phyloP scores from a whole-genome alignment of 2,888 invertebrate species.

The Drosophila seclusa region DNA sequence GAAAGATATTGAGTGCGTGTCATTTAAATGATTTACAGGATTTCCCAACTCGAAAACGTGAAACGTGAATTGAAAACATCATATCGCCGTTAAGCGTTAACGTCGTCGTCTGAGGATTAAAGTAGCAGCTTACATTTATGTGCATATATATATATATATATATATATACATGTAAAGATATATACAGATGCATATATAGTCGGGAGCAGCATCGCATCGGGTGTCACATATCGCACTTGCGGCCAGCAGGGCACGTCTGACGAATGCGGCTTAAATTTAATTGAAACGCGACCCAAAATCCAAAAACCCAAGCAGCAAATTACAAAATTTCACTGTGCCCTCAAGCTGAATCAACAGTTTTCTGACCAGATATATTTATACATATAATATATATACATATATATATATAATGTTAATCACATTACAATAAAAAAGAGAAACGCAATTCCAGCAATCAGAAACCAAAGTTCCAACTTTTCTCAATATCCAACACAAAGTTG shows the following conservation, averaged over 20 bases:
- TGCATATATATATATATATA: slow-evolving; percentile 2
- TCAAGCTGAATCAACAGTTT: slow-evolving; percentile 50
- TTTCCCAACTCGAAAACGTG: slow-evolving; percentile 43
- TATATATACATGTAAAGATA: not conserved
- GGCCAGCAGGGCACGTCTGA: slow-evolving; percentile 66
- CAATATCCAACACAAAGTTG: slow-evolving; percentile 29
- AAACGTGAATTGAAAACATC: slow-evolving; percentile 63
- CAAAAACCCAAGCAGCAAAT: slow-evolving; percentile 20
- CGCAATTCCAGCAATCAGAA: slow-evolving; percentile 36
- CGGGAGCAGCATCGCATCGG: slow-evolving; percentile 30
- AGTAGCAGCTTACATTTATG: slow-evolving; percentile 54
- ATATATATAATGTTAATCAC: slow-evolving; percentile 22
- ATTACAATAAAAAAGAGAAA: slow-evolving; percentile 25
- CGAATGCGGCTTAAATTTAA: slow-evolving; percentile 73
- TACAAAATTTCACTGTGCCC: slow-evolving; percentile 29
- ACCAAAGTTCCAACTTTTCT: slow-evolving; percentile 39
- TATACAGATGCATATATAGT: slow-evolving; percentile 3
- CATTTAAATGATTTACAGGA: slow-evolving; percentile 79
- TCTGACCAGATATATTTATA: slow-evolving; percentile 21
- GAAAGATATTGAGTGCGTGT: slow-evolving; percentile 63
- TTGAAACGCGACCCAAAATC: slow-evolving; percentile 59
- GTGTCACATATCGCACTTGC: slow-evolving; percentile 56
- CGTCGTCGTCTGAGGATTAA: slow-evolving; percentile 67
- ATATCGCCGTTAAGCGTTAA: slow-evolving; percentile 13
- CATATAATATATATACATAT: not conserved